Evolutionary conservation across 2,797 vertebrate species (phyloP), one percentile per base, ranked within the genome.

Genomic region (Fratercula arctica): DNA sequence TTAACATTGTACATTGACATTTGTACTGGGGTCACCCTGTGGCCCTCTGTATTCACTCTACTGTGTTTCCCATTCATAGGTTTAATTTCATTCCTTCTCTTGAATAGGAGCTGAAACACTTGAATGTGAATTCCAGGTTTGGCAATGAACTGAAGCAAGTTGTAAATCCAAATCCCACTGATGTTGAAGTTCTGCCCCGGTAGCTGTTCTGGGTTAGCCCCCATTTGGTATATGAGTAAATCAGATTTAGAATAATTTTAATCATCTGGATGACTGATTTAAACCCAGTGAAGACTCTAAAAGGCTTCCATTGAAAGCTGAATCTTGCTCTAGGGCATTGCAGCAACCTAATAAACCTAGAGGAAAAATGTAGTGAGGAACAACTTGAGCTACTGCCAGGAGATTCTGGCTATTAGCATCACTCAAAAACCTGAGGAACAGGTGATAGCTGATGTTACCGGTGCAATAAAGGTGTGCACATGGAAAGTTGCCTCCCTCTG

Each of bases 31-130:
- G 3, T 26, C 45, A 67, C 7, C 6, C 53, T 41, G 2, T 2
- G n/a, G 21, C 12, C 15, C 18, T 67, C 67, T 78, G 19, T 41
- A 8, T 46, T 41, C 21, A 14, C 50, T 60, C 39, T 12, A 0
- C 26, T 67, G 3, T 66, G 21, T 54, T 78, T 66, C 41, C 31
- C 16, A 37, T 81, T 53, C 16, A 3, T 11, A 61, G 29, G 35
- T 80, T 68, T 53, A 37, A 37, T 91, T 85, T 78, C 11, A 64
- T 74, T 85, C 16, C 25, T 68, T 87, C 41, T 53, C 31, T 92
- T 74, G 23, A 70, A 11, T 31, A 24, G 0, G 6, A 89, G 31
- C 6, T 50, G 29, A 64, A 90, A 23, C 0, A 0, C 21, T 45
- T 29, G 26, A 54, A 43, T 59, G 54, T 51, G 35, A 70, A 35